phyloP scores from a whole-genome alignment of 2,113 vertebrate species.

The Gymnogyps californianus region DNA sequence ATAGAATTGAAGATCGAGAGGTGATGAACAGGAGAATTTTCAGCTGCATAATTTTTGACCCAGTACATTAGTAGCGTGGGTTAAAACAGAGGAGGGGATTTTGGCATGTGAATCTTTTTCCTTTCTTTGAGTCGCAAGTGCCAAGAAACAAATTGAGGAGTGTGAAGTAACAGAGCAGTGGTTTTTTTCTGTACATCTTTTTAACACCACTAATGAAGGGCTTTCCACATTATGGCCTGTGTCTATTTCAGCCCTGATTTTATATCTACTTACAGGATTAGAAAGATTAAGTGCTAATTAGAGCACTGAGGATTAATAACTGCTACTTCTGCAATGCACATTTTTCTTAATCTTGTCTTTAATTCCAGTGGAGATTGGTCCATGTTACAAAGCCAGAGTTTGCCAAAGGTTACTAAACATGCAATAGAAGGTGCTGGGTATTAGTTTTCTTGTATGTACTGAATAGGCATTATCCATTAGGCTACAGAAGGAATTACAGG shows the following conservation, averaged over 20 bases:
- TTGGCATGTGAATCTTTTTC: neutral
- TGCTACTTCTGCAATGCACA: constrained; percentile 13
- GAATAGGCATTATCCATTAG: neutral
- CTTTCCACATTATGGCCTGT: neutral
- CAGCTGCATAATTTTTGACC: neutral
- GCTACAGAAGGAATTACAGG: neutral
- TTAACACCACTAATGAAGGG: neutral
- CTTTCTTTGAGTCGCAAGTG: neutral
- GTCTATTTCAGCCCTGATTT: constrained; percentile 34
- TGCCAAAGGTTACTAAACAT: neutral
- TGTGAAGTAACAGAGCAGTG: neutral
- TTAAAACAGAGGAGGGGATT: neutral
- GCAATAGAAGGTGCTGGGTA: neutral
- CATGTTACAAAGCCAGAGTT: constrained; percentile 13
- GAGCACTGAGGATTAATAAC: constrained; percentile 13
- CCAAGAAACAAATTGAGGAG: constrained; percentile 3
- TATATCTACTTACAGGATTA: constrained; percentile 45
- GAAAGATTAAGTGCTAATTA: constrained; percentile 49
- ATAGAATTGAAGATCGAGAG: neutral
- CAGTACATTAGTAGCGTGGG: neutral
- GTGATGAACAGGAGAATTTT: constrained; percentile 11
- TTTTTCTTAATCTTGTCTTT: constrained; percentile 50
- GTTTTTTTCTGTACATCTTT: neutral
- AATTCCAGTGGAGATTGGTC: constrained; percentile 4
- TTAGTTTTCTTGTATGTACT: neutral